phyloP scores from a whole-genome alignment of 2,888 invertebrate species.

The Limnephilus rhombicus region DNA sequence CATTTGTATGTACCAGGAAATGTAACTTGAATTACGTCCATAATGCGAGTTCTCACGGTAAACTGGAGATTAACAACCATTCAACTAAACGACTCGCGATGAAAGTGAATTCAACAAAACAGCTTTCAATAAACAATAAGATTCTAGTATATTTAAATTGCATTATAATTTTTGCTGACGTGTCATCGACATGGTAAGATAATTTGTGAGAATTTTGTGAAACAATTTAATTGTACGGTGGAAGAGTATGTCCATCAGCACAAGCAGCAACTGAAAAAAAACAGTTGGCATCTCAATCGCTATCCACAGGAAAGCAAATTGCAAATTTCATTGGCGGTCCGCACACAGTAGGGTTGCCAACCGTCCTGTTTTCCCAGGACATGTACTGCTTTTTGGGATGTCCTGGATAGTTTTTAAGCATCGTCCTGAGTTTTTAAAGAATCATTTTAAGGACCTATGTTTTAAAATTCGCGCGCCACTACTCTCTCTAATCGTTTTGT shows the following conservation, averaged over 20 bases:
- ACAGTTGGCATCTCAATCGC: too few relatives aligned
- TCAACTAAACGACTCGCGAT: not conserved
- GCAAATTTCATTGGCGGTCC: too few relatives aligned
- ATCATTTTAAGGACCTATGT: too few relatives aligned
- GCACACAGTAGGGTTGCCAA: too few relatives aligned
- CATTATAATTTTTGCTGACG: not conserved
- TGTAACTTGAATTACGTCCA: slow-evolving; percentile 16
- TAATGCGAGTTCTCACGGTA: not conserved
- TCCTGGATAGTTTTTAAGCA: too few relatives aligned
- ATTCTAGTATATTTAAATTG: not conserved
- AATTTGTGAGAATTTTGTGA: not conserved
- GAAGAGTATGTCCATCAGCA: not conserved
- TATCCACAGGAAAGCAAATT: too few relatives aligned
- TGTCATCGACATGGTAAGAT: not conserved
- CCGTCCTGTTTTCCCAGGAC: too few relatives aligned
- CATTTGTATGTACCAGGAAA: slow-evolving; percentile 18
- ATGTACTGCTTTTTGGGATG: too few relatives aligned
- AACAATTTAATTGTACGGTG: not conserved
- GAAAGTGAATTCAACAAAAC: not conserved
- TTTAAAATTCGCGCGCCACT: too few relatives aligned
- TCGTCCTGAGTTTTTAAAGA: too few relatives aligned
- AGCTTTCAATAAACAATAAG: not conserved
- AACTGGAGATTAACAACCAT: not conserved
- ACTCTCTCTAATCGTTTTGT: too few relatives aligned
- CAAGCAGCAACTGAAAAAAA: too few relatives aligned